Base-by-base conservation (phyloP, 2,113 vertebrate species). In the Pachycephala philippinensis region DNA sequence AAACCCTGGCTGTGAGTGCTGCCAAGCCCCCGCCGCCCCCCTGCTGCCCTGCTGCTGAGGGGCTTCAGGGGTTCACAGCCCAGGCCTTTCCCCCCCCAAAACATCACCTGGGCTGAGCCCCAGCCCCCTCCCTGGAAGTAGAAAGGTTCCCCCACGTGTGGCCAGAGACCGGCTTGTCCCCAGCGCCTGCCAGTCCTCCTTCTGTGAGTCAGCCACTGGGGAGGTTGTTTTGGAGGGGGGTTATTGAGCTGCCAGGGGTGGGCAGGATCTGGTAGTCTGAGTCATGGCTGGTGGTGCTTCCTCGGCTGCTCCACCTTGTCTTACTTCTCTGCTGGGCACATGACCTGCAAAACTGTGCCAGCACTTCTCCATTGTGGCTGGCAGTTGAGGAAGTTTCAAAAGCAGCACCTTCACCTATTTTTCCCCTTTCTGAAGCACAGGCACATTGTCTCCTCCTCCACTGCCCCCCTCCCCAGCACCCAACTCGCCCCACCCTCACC, bases 81-180 rank as follows among this genome's bases (percentile, higher is more conserved):
- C 35, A 37, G 37, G 30, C 30, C 39, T 88, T 75, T 84, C 59
- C 40, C 39, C 87, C 44, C 42, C 50, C 20, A 4, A 53, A 70
- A 50, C n/a, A 49, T 50, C 24, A 42, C 24, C 27, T 42, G 33
- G 27, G 39, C 33, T 9, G 26, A 91, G 35, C 35, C 18, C 33
- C 1, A 30, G 24, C 35, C 6, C 13, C 6, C 14, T 66, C 16
- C 10, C 16, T 66, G 28, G 21, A 52, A 52, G 19, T 39, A 30
- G 44, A 44, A 0, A 2, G 0, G 13, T 35, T 76, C 12, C 13
- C 11, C 33, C 6, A 5, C 0, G 0, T 4, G 8, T 1, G 3
- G 50, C 52, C 8, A 13, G 59, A 21, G 53, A 14, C 13, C 8
- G 47, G 31, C 39, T 69, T 2, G 1, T 59, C 24, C 37, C 16